Conservation (phyloP, 1,140 invertebrate species). For the Lamellibrachia luymesi region DNA sequence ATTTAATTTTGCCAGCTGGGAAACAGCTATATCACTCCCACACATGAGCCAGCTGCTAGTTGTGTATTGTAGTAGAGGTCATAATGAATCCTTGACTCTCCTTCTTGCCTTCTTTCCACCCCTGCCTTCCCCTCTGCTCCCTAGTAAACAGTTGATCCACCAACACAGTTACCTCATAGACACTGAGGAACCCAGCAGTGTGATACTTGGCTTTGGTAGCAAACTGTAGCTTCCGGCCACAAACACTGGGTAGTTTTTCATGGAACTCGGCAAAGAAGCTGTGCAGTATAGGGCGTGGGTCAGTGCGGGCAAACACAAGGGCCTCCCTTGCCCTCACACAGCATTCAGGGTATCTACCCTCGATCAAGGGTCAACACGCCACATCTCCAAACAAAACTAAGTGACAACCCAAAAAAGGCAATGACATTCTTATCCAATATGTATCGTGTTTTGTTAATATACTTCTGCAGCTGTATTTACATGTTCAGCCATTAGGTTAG, state of each 20-base stretch:
- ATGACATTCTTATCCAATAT: neutral
- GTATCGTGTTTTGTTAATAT: no score
- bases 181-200: conserved; percentile 25
- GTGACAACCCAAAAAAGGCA: neutral
- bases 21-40: no score
- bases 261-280: conserved; percentile 43
- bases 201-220: conserved; percentile 35
- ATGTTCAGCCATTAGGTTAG: no score
- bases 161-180: conserved; percentile 30
- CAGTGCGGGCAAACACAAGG: conserved; percentile 34
- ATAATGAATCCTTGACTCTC: no score
- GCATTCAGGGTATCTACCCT: conserved; percentile 36
- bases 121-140: neutral
- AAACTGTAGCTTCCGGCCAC: conserved; percentile 38
- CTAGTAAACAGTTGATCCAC: neutral
- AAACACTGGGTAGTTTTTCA: conserved; percentile 35
- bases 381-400: neutral
- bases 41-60: no score
- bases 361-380: conserved; percentile 10
- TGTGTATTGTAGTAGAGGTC: no score
- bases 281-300: conserved; percentile 37
- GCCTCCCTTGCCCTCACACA: conserved; percentile 37
- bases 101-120: neutral
- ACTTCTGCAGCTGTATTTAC: neutral
- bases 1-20: no score